A percentile compares a stretch with the other conserved stretches of the same genome.
These are phyloP conservation scores for Drosophila falleni DNA, from an alignment of 2,888 invertebrate genomes.

Conservation along the genomic window DNA sequence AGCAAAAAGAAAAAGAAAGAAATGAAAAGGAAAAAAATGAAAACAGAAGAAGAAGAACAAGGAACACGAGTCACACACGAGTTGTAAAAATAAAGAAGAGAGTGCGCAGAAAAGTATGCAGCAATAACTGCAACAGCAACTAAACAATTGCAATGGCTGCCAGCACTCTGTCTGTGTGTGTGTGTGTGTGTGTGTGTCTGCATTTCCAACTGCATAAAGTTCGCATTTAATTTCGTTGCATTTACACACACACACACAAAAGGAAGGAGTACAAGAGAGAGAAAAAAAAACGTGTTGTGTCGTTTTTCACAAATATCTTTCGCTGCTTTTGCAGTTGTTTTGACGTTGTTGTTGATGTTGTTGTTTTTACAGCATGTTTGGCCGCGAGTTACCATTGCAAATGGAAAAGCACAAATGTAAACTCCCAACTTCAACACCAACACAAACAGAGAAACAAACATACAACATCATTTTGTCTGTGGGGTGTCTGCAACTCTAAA, in stretches of 20 bases:
- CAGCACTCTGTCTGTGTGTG: conserved; percentile 7
- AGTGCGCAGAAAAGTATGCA: conserved; percentile 71
- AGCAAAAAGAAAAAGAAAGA: conserved; percentile 23
- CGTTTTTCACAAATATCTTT: conserved; percentile 51
- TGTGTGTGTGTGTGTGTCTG: conserved; percentile 43
- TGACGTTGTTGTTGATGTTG: conserved; percentile 14
- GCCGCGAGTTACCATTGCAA: conserved; percentile 74
- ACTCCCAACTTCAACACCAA: conserved; percentile 14
- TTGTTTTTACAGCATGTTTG: conserved; percentile 63
- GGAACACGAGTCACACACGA: conserved; percentile 2
- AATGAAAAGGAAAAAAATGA: conserved; percentile 22
- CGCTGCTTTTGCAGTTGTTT: conserved; percentile 18
- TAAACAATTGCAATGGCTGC: conserved; percentile 53
- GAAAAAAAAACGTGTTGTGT: conserved; percentile 10
- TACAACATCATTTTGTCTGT: conserved; percentile 65
- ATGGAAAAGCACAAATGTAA: conserved; percentile 43
- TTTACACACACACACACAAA: conserved; percentile 33
- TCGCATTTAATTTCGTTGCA: conserved; percentile 77
- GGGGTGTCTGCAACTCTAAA: conserved; percentile 52
- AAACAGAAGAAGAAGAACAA: conserved; percentile 14
- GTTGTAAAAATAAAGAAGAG: conserved; percentile 30
- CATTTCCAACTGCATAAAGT: conserved; percentile 77
- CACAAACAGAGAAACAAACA: conserved; percentile 29
- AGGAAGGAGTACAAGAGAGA: neutral
- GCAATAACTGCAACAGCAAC: conserved; percentile 52